These are phyloP conservation scores for Ataeniobius toweri DNA, from an alignment of 2,797 vertebrate genomes.

Conservation along the genomic window DNA sequence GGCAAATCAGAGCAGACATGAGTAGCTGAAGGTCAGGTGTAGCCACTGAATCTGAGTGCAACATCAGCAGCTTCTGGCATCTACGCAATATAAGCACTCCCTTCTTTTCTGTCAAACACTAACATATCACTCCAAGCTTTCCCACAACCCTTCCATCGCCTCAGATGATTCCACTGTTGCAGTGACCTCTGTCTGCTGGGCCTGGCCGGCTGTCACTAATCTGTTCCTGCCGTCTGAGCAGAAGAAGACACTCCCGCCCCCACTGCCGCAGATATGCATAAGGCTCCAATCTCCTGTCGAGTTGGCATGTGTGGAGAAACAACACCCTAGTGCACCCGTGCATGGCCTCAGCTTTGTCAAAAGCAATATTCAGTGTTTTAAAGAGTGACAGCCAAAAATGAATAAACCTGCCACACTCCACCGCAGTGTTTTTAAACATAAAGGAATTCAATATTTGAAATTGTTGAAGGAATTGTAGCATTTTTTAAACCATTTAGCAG, in stretches of 20 bases:
- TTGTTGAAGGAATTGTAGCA: slow-evolving; percentile 33
- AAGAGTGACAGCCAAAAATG: slow-evolving; percentile 31
- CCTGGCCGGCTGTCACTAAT: slow-evolving; percentile 73
- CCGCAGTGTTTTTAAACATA: slow-evolving; percentile 31
- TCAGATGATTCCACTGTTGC: slow-evolving; percentile 61
- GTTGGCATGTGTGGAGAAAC: slow-evolving; percentile 43
- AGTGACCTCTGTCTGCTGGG: slow-evolving; percentile 72
- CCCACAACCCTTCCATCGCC: slow-evolving; percentile 34
- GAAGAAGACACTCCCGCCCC: slow-evolving; percentile 68
- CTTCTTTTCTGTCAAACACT: slow-evolving; percentile 37
- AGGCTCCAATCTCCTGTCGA: slow-evolving; percentile 56
- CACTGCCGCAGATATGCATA: slow-evolving; percentile 49
- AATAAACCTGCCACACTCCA: slow-evolving; percentile 42
- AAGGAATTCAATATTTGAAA: slow-evolving; percentile 50
- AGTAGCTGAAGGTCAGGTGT: slow-evolving; percentile 63
- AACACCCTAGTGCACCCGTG: slow-evolving; percentile 44
- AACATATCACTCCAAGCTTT: slow-evolving; percentile 32
- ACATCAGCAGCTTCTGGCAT: slow-evolving; percentile 58
- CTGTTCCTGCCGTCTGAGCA: slow-evolving; percentile 69
- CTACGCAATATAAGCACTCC: slow-evolving; percentile 37
- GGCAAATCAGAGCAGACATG: slow-evolving; percentile 53
- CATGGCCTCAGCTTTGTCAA: slow-evolving; percentile 44
- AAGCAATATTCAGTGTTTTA: slow-evolving; percentile 41
- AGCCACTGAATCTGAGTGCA: slow-evolving; percentile 49
- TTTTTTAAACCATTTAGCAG: slow-evolving; percentile 48